Evolutionary conservation across 2,888 invertebrate genomes (phyloP).

Genomic region (Nysson spinosus): DNA sequence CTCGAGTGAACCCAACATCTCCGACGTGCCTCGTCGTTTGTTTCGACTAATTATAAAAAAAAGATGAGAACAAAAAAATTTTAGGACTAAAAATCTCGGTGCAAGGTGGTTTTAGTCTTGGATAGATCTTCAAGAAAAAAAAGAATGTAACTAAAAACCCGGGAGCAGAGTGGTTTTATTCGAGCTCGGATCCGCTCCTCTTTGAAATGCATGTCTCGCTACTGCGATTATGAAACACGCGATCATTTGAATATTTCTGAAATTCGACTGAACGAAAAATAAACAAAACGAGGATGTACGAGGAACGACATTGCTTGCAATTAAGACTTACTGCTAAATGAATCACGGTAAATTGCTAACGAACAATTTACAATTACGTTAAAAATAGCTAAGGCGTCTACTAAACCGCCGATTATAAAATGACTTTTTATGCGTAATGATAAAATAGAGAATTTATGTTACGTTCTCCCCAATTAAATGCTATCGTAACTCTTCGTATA

Average conservation of each 20-base stretch:
- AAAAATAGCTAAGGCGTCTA: slow-evolving; percentile 31
- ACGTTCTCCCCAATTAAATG: slow-evolving; percentile 10
- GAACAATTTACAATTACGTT: slow-evolving; percentile 20
- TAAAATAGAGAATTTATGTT: slow-evolving; percentile 41
- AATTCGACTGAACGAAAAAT: slow-evolving; percentile 1
- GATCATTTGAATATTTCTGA: background rate
- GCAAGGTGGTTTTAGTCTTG: background rate
- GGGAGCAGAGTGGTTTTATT: slow-evolving; percentile 5
- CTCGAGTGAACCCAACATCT: slow-evolving; percentile 22
- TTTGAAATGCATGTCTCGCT: background rate
- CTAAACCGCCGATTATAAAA: slow-evolving; percentile 44
- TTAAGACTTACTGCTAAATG: slow-evolving; percentile 48
- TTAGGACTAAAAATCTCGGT: background rate
- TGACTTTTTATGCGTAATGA: slow-evolving; percentile 28
- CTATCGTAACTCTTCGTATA: slow-evolving; percentile 4
- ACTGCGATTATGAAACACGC: background rate
- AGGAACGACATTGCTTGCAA: slow-evolving; percentile 20
- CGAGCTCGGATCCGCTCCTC: slow-evolving; percentile 23
- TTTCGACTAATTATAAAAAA: slow-evolving; percentile 25
- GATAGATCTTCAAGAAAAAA: slow-evolving; percentile 10
- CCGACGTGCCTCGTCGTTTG: slow-evolving; percentile 3
- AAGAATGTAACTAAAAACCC: slow-evolving; percentile 5
- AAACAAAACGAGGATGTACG: slow-evolving; percentile 2
- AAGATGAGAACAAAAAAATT: too few species aligned
- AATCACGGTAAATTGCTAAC: slow-evolving; percentile 27